Base-by-base conservation (phyloP, 2,888 invertebrate genomes). In the Yponomeuta malinellus region DNA sequence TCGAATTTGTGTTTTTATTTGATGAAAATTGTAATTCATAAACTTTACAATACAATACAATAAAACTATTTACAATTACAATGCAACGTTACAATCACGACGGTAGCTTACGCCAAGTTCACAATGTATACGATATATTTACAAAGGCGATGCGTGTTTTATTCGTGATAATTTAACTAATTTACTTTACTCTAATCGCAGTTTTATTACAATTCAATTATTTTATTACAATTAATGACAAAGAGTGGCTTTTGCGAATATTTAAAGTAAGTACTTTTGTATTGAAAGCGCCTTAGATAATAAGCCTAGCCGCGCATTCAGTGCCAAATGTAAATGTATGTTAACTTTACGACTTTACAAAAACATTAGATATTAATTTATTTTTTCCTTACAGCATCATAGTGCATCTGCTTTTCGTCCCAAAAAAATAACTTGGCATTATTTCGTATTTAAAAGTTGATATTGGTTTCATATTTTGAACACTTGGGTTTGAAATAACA, bases 1-100 rank as follows among this genome's bases (percentile, higher is more conserved):
- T 76, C 70, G 80, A 87, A 86, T 84, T 86, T 86, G 87, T 87
- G 85, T 72, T 88, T 89, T 88, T 88, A 88, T 86, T 89, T 89
- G 88, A 88, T 86, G 87, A 90, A 92, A 92, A 90, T 90, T 89
- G 84, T 89, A 90, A 87, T 90, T 85, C 85, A 88, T 90, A 87
- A 89, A 88, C 86, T 86, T 89, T 88, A 90, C 85, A 87, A 83
- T 71, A 90, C 85, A 87, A 83, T 71, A 68, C 23, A 74, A 73
- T 88, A 89, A 89, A 90, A 88, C 81, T 92, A 92, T 92, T 89
- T 92, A 92, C 92, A 92, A 85, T 89, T 92, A 92, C 92, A 92
- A 85, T 87, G 88, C 84, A 81, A 81, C 83, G 83, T 77, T 78
- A 81, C 80, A 81, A 83, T 83, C 79, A 83, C 79, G 83, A 82